Evolutionary conservation across 1,140 invertebrate species (phyloP).

Genomic region (Pseudomyrmex dendroicus): DNA sequence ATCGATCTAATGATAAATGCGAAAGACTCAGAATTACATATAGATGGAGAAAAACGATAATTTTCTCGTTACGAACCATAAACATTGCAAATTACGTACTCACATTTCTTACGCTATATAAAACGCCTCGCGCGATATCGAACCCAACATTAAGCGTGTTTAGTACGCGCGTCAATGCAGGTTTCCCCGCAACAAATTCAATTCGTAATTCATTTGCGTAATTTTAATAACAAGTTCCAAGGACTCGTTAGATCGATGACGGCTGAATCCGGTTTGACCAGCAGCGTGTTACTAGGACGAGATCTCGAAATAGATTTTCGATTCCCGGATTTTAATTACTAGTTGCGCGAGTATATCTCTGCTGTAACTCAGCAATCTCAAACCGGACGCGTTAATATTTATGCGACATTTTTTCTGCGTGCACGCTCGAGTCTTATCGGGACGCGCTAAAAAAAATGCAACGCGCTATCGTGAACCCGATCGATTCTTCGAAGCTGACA

Average conservation of each 20-base stretch:
- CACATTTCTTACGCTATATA: slow-evolving; percentile 9
- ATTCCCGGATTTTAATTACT: slow-evolving; percentile 53
- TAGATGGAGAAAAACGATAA: slow-evolving; percentile 5
- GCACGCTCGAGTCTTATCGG: background rate
- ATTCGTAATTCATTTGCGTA: slow-evolving; percentile 52
- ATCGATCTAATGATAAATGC: slow-evolving; percentile 3
- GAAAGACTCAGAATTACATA: background rate
- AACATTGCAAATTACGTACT: slow-evolving; percentile 23
- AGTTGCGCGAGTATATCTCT: background rate
- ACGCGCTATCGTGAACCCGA: slow-evolving; percentile 23
- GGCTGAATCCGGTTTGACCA: slow-evolving; percentile 51
- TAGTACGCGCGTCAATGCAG: slow-evolving; percentile 15
- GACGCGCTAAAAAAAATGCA: slow-evolving; percentile 13
- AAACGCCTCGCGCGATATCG: slow-evolving; percentile 11
- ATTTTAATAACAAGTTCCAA: slow-evolving; percentile 59
- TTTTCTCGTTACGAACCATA: slow-evolving; percentile 24
- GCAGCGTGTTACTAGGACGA: slow-evolving; percentile 49
- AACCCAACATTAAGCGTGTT: slow-evolving; percentile 26
- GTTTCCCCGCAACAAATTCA: slow-evolving; percentile 36
- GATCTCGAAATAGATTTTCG: slow-evolving; percentile 59
- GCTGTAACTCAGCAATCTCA: slow-evolving; percentile 24
- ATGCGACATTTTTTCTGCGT: slow-evolving; percentile 24
- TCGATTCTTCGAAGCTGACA: slow-evolving; percentile 1
- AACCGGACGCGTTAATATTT: slow-evolving; percentile 42
- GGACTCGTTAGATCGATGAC: slow-evolving; percentile 44